Evolutionary conservation across 2,797 vertebrate genomes (phyloP).

Genomic region (Lateolabrax maculatus): DNA sequence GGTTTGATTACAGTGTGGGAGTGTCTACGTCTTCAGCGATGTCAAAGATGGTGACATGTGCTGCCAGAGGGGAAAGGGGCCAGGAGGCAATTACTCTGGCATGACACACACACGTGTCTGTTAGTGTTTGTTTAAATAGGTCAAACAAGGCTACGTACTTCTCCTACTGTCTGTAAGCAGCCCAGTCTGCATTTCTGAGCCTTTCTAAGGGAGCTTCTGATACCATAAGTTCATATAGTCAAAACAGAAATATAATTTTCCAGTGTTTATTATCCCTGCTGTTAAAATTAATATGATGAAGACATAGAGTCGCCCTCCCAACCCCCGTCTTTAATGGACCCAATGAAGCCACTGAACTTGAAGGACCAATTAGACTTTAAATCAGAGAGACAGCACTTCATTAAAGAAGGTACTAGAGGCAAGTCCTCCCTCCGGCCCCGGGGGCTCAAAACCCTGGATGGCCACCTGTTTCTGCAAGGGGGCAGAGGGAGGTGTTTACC

Average conservation of each 20-base stretch:
- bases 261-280: slow-evolving; percentile 16
- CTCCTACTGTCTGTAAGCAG: not conserved
- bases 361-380: slow-evolving; percentile 54
- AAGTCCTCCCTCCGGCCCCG: slow-evolving; percentile 24
- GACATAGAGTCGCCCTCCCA: not conserved
- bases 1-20: not conserved
- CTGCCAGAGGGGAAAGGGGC: slow-evolving; percentile 5
- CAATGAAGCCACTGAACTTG: slow-evolving; percentile 45
- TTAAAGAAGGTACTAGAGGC: slow-evolving; percentile 31
- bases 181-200: not conserved
- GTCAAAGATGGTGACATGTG: slow-evolving; percentile 1
- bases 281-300: not conserved
- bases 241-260: not conserved
- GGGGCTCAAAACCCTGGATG: slow-evolving; percentile 11
- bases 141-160: slow-evolving; percentile 25
- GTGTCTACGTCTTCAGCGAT: not conserved
- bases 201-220: slow-evolving; percentile 14
- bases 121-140: slow-evolving; percentile 32
- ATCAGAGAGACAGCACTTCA: slow-evolving; percentile 27
- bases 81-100: not conserved
- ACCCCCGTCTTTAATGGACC: slow-evolving; percentile 44
- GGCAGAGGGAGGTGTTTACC: slow-evolving; percentile 28
- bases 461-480: slow-evolving; percentile 62
- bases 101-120: slow-evolving; percentile 28
- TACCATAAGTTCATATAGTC: not conserved